phyloP scores from a whole-genome alignment of 2,888 invertebrate species.

The Criorhina ranunculi region DNA sequence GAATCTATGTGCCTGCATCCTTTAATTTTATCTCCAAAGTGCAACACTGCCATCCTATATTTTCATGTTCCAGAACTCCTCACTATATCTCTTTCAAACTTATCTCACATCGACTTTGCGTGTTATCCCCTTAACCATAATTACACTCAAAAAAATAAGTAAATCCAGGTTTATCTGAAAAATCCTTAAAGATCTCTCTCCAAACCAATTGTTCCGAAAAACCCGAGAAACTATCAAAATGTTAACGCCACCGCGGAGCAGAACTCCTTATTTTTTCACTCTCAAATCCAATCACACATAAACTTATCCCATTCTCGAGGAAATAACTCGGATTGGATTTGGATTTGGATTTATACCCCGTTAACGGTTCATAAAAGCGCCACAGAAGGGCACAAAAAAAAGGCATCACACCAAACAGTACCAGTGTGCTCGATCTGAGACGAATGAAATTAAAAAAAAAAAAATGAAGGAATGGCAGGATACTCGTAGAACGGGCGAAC shows the following conservation, averaged over 20 bases:
- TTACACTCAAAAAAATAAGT: conserved; percentile 30
- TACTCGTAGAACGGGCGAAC: conserved; percentile 26
- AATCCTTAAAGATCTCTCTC: conserved; percentile 57
- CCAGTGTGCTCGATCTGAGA: conserved; percentile 43
- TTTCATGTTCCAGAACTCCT: no score
- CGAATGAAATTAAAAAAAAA: conserved; percentile 64
- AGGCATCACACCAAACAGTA: neutral
- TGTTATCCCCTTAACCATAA: conserved; percentile 56
- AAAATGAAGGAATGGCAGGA: no score
- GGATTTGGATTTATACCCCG: conserved; percentile 74
- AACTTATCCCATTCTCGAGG: conserved; percentile 73
- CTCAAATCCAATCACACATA: conserved; percentile 74
- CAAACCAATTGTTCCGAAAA: conserved; percentile 63
- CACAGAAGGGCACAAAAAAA: conserved; percentile 10
- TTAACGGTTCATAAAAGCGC: conserved; percentile 64
- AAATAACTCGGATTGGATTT: conserved; percentile 73
- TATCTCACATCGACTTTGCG: conserved; percentile 36
- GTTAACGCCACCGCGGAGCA: conserved; percentile 27
- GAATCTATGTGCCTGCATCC: no score
- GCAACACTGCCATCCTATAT: no score
- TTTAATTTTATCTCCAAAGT: no score
- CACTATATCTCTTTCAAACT: conserved; percentile 1
- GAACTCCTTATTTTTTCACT: conserved; percentile 42
- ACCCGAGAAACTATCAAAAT: conserved; percentile 45
- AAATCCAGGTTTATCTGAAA: conserved; percentile 36